These are phyloP conservation scores for Vipera ursinii DNA, from an alignment of 2,797 vertebrate species.

Conservation along the genomic window DNA sequence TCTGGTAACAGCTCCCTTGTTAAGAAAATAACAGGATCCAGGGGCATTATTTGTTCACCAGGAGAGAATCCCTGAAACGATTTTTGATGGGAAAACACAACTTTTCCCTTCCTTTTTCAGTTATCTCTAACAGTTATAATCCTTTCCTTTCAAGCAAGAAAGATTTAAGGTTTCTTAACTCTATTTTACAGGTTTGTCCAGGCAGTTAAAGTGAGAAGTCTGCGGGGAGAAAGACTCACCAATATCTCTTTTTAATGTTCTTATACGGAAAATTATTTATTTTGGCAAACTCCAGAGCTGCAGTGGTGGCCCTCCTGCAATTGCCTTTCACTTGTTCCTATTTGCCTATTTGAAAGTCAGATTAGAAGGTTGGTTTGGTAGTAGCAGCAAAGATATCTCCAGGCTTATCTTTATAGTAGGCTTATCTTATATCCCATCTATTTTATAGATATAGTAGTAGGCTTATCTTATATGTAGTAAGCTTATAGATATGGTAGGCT, in stretches of 20 bases:
- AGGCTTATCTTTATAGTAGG: neutral
- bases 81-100: constrained; percentile 58
- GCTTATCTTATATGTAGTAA: neutral
- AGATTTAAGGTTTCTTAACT: neutral
- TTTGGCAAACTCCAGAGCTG: neutral
- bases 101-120: constrained; percentile 44
- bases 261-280: neutral
- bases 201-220: neutral
- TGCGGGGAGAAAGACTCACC: neutral
- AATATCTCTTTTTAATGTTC: neutral
- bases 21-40: constrained; percentile 61
- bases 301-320: neutral
- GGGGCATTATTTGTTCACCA: constrained; percentile 36
- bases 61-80: constrained; percentile 41
- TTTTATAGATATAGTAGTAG: neutral
- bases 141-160: neutral
- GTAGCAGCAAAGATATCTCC: neutral
- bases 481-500: neutral
- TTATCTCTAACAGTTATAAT: constrained; percentile 5
- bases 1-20: constrained; percentile 66
- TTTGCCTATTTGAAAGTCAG: neutral
- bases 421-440: neutral
- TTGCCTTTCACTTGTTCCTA: no score
- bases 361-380: neutral
- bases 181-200: neutral